Evolutionary conservation across 2,888 invertebrate genomes (phyloP).

Genomic region (Neria commutata): DNA sequence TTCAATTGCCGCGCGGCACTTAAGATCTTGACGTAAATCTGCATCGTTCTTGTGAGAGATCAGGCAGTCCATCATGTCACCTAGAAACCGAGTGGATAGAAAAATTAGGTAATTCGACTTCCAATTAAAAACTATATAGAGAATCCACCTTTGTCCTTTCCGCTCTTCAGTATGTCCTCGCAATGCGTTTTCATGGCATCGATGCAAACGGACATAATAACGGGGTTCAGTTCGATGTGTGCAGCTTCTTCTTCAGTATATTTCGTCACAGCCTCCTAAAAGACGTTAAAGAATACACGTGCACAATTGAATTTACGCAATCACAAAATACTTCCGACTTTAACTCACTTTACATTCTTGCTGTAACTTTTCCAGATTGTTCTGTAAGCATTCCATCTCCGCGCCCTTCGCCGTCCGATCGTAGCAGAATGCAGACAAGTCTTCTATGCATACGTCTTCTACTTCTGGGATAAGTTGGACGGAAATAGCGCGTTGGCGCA

Average conservation of each 20-base stretch:
- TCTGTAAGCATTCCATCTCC: constrained; percentile 92
- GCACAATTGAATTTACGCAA: no score
- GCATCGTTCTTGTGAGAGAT: constrained; percentile 89
- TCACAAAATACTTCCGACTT: background rate
- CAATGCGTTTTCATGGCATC: constrained; percentile 81
- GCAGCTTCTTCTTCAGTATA: constrained; percentile 91
- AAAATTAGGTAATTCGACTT: background rate
- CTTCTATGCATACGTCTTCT: constrained; percentile 86
- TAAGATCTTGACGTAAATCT: constrained; percentile 75
- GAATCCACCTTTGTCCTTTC: constrained; percentile 71
- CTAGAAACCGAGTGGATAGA: constrained; percentile 29
- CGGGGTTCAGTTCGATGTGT: constrained; percentile 87
- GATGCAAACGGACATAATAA: constrained; percentile 82
- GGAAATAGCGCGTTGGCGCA: constrained; percentile 90
- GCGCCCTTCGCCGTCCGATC: constrained; percentile 86
- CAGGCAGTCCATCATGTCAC: constrained; percentile 93
- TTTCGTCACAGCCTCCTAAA: constrained; percentile 70
- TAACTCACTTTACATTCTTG: constrained; percentile 70
- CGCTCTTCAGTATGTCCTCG: constrained; percentile 69
- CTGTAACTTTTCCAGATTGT: constrained; percentile 74
- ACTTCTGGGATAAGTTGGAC: constrained; percentile 94
- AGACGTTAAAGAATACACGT: no score
- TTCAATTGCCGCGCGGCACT: constrained; percentile 92
- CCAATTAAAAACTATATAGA: background rate
- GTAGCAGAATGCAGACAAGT: constrained; percentile 82